Evolutionary conservation across 2,113 vertebrate species (phyloP).

Genomic region (Gopherus evgoodei): DNA sequence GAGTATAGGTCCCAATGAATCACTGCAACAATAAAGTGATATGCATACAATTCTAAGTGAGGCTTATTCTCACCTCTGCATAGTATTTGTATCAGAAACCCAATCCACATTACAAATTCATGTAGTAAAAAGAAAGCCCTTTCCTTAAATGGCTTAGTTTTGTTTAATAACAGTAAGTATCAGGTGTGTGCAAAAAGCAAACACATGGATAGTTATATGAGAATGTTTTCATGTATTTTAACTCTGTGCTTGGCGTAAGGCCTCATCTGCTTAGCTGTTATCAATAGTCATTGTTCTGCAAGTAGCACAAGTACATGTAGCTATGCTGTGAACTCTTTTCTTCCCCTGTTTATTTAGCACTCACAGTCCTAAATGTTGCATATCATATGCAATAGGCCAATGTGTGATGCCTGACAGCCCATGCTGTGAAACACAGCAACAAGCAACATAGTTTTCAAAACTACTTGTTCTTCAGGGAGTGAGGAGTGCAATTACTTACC

Average conservation of each 20-base stretch:
- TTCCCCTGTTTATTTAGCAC: background rate
- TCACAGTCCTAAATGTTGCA: background rate
- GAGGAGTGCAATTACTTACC: background rate
- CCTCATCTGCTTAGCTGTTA: background rate
- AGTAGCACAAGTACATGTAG: background rate
- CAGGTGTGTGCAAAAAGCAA: background rate
- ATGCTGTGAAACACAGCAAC: background rate
- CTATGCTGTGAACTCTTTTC: background rate
- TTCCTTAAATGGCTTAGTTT: background rate
- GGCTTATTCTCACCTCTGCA: background rate
- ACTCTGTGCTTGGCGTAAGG: background rate
- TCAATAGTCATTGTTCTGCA: background rate
- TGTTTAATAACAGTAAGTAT: background rate
- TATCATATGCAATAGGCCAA: background rate
- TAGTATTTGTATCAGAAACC: background rate
- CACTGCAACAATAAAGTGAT: constrained; percentile 15
- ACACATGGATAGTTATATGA: background rate
- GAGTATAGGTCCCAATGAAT: constrained; percentile 37
- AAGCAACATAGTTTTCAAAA: background rate
- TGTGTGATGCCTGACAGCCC: background rate
- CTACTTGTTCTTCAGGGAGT: background rate
- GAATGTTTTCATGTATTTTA: background rate
- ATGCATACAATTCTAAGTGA: background rate
- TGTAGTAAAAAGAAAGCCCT: background rate
- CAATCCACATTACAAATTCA: background rate